These are phyloP conservation scores for Lypha dubia DNA, from an alignment of 2,888 invertebrate species.

Conservation along the genomic window DNA sequence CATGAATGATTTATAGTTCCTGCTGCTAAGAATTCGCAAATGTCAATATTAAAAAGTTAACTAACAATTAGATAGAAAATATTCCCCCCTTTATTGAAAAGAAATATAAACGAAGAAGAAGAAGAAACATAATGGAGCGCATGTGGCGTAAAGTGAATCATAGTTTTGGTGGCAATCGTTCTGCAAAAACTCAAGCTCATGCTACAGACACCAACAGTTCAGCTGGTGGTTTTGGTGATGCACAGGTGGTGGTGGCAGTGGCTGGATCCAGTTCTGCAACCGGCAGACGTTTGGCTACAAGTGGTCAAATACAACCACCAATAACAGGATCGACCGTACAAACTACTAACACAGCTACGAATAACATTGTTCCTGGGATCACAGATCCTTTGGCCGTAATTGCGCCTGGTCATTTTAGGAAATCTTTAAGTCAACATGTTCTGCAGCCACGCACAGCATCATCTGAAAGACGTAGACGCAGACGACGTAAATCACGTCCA, in stretches of 20 bases:
- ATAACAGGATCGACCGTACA: neutral
- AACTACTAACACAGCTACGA: constrained; percentile 9
- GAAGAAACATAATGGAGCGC: constrained; percentile 79
- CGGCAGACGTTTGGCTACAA: constrained; percentile 81
- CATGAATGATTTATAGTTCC: constrained; percentile 70
- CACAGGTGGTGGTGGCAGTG: constrained; percentile 81
- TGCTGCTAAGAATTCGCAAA: constrained; percentile 64
- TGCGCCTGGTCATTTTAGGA: constrained; percentile 75
- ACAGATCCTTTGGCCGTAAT: constrained; percentile 56
- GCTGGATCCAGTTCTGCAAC: constrained; percentile 81
- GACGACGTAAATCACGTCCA: constrained; percentile 82
- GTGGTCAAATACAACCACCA: constrained; percentile 74
- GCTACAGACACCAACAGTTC: constrained; percentile 82
- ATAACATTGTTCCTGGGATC: constrained; percentile 10
- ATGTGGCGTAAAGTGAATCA: constrained; percentile 84
- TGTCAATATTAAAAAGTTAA: constrained; percentile 66
- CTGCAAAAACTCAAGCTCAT: constrained; percentile 75
- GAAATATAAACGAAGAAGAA: neutral
- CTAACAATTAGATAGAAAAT: constrained; percentile 70
- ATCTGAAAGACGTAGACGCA: constrained; percentile 81
- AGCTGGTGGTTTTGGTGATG: constrained; percentile 82
- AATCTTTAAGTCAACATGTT: constrained; percentile 82
- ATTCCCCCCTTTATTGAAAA: constrained; percentile 26
- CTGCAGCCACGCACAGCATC: constrained; percentile 82
- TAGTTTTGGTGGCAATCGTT: constrained; percentile 80